Evolutionary conservation across 2,797 vertebrate genomes (phyloP).

Genomic region (Centropyge bicolor): DNA sequence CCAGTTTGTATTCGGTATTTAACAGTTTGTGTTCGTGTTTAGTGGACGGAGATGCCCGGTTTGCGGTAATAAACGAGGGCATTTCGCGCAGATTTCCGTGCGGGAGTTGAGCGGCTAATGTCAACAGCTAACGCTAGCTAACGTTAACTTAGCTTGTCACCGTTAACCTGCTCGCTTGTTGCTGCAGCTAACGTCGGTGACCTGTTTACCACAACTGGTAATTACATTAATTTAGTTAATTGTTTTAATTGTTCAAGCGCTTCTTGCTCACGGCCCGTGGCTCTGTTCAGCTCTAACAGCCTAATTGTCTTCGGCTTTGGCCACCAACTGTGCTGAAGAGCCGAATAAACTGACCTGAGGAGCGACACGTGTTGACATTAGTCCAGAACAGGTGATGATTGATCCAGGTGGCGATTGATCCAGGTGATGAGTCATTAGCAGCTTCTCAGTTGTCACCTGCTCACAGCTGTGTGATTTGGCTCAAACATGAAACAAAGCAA

Average conservation of each 20-base stretch:
- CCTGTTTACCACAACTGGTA: background rate
- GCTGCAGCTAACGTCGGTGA: slow-evolving; percentile 29
- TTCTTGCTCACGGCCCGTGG: rapidly evolving
- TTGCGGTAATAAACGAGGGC: background rate
- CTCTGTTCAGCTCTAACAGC: background rate
- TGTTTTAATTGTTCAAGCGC: rapidly evolving
- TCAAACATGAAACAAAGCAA: background rate
- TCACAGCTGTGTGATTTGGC: background rate
- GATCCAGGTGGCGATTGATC: background rate
- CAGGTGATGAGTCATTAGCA: background rate
- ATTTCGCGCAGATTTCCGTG: slow-evolving; percentile 47
- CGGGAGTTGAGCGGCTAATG: slow-evolving; percentile 59
- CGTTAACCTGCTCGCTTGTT: slow-evolving; percentile 45
- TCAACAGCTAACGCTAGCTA: slow-evolving; percentile 74
- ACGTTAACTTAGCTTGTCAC: slow-evolving; percentile 56
- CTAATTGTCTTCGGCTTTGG: background rate
- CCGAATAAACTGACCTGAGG: slow-evolving; percentile 48
- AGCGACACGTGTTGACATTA: slow-evolving; percentile 62
- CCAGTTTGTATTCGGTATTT: slow-evolving; percentile 1
- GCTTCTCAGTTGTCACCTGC: background rate
- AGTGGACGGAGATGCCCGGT: background rate
- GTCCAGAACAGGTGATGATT: slow-evolving; percentile 64
- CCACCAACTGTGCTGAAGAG: slow-evolving; percentile 51
- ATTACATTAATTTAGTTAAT: too few species aligned
- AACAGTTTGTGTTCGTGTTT: rapidly evolving